These are phyloP conservation scores for Cosmopolites sordidus DNA, from an alignment of 2,888 invertebrate species.

Conservation along the genomic window DNA sequence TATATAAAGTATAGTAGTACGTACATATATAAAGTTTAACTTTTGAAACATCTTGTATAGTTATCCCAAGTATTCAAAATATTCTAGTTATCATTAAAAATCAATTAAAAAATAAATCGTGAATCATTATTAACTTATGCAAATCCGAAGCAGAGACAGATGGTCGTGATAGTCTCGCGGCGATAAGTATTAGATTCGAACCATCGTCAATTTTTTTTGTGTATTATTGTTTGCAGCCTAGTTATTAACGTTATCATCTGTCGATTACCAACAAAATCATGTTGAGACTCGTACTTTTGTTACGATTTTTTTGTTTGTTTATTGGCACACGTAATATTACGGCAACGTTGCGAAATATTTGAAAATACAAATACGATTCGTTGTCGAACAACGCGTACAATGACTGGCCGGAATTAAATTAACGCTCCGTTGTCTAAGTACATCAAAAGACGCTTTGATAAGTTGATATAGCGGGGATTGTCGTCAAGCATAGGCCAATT, in stretches of 20 bases:
- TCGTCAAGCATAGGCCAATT: no score
- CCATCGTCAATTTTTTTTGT: conserved; percentile 3
- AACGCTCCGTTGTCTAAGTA: background rate
- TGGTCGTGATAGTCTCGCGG: background rate
- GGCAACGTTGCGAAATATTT: conserved; percentile 8
- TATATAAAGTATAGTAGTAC: no score
- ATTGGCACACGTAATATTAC: background rate
- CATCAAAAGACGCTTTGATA: no score
- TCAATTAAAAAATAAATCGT: background rate
- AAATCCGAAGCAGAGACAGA: background rate
- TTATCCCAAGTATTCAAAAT: no score
- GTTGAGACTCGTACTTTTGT: conserved; percentile 4
- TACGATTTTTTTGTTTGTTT: conserved; percentile 1
- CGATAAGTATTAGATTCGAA: background rate
- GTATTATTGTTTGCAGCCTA: background rate
- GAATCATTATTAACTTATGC: background rate
- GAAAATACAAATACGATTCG: background rate
- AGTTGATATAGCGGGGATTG: no score
- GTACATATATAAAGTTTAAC: no score
- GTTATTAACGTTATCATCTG: conserved; percentile 4
- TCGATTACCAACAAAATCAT: conserved; percentile 2
- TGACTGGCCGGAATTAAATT: background rate
- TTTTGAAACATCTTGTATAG: no score
- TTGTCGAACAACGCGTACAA: background rate
- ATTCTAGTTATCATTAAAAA: background rate